phyloP scores from a whole-genome alignment of 2,113 vertebrate species.

The Nothoprocta perdicaria region DNA sequence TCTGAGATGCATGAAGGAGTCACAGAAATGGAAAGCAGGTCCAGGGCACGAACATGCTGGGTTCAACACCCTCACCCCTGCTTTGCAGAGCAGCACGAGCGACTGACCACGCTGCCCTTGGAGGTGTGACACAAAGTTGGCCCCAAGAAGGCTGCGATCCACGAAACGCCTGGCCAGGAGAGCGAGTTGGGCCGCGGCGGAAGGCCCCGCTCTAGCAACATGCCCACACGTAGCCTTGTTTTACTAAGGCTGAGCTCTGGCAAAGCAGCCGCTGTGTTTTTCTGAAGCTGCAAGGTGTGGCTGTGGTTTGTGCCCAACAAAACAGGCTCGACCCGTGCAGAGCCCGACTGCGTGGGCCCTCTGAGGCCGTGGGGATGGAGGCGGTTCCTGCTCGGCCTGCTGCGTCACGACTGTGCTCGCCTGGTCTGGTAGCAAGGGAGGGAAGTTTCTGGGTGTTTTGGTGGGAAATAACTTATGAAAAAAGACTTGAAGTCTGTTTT shows the following conservation, averaged over 20 bases:
- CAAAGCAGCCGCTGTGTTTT: background rate
- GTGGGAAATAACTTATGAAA: background rate
- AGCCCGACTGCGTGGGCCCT: background rate
- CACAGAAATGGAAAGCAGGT: background rate
- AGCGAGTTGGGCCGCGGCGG: background rate
- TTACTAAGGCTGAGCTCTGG: background rate
- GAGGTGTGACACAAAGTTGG: background rate
- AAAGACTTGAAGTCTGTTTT: background rate
- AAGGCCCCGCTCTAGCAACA: background rate
- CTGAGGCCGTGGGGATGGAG: background rate
- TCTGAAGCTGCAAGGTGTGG: conserved; percentile 37
- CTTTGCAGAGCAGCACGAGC: background rate
- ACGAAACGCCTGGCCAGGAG: background rate
- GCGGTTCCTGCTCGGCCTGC: background rate
- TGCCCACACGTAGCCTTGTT: background rate
- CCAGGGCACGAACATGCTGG: background rate
- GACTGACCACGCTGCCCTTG: background rate
- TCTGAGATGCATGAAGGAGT: background rate
- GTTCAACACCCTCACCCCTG: background rate
- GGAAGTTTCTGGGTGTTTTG: background rate
- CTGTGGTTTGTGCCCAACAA: conserved; percentile 2
- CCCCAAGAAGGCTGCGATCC: conserved; percentile 6
- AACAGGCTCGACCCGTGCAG: background rate
- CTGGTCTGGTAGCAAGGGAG: background rate
- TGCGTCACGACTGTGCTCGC: background rate